These are phyloP conservation scores for Tachina fera DNA, from an alignment of 2,888 invertebrate genomes.

Conservation along the genomic window DNA sequence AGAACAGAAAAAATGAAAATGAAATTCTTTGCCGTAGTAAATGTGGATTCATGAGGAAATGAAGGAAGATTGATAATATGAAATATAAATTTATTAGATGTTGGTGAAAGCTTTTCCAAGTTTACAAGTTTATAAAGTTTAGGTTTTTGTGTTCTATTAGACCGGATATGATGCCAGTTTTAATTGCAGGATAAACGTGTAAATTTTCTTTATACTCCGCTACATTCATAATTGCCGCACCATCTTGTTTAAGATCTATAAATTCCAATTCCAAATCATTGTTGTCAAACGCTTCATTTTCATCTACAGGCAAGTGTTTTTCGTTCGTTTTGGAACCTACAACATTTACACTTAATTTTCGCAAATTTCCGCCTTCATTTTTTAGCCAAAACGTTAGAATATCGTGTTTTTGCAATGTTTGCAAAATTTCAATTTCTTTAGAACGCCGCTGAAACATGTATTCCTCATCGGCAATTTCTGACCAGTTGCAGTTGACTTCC, in stretches of 20 bases:
- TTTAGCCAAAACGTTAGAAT: conserved; percentile 78
- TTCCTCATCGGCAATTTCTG: conserved; percentile 88
- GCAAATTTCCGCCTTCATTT: conserved; percentile 77
- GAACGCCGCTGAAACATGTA: conserved; percentile 90
- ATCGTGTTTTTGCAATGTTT: conserved; percentile 76
- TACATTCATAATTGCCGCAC: conserved; percentile 76
- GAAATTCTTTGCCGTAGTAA: no score
- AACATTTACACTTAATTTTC: conserved; percentile 81
- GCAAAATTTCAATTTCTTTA: conserved; percentile 85
- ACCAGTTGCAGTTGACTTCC: conserved; percentile 91
- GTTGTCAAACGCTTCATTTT: not conserved
- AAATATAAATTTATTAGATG: not conserved
- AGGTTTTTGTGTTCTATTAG: not conserved
- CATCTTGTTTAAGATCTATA: conserved; percentile 74
- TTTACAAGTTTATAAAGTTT: not conserved
- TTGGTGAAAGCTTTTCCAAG: not conserved
- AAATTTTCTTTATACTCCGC: conserved; percentile 78
- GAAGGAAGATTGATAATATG: not conserved
- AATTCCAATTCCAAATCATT: conserved; percentile 75
- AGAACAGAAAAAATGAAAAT: no score
- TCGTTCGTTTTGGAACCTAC: conserved; percentile 68
- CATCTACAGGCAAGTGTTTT: not conserved
- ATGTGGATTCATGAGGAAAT: not conserved
- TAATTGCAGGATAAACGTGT: conserved; percentile 77
- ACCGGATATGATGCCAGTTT: conserved; percentile 71